phyloP scores from a whole-genome alignment of 2,797 vertebrate species.

The Trematomus bernacchii region DNA sequence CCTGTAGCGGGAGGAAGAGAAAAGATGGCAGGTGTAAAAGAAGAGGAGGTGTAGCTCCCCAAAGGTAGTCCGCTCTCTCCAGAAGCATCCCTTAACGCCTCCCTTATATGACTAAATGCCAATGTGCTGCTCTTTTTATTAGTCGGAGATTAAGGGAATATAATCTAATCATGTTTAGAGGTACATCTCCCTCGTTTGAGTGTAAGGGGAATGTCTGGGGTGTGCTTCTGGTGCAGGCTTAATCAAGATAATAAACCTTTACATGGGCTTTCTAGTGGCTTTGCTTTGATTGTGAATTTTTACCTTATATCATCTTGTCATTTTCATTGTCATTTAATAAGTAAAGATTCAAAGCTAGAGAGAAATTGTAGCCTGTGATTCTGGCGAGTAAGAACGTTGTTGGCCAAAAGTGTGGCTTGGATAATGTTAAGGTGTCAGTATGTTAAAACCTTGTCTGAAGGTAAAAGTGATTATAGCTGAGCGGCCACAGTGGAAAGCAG shows the following conservation, averaged over 20 bases:
- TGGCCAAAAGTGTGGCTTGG: constrained; percentile 33
- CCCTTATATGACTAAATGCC: constrained; percentile 24
- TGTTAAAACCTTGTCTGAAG: constrained; percentile 8
- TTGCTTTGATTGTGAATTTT: constrained; percentile 79
- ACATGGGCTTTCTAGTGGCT: constrained; percentile 71
- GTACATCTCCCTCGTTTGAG: constrained; percentile 6
- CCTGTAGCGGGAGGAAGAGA: constrained; percentile 66
- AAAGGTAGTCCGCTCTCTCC: constrained; percentile 50
- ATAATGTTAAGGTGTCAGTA: constrained; percentile 22
- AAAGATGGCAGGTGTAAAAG: constrained; percentile 37
- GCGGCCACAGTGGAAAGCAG: neutral
- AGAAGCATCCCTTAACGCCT: constrained; percentile 60
- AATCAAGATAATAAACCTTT: constrained; percentile 59
- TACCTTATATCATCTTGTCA: constrained; percentile 50
- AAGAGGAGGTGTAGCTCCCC: constrained; percentile 68
- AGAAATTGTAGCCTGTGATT: constrained; percentile 39
- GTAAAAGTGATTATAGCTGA: constrained; percentile 1
- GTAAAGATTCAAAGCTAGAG: constrained; percentile 35
- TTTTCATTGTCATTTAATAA: constrained; percentile 51
- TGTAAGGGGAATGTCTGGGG: constrained; percentile 50
- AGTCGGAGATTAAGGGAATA: constrained; percentile 31
- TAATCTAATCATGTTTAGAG: constrained; percentile 30
- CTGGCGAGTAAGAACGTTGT: constrained; percentile 46
- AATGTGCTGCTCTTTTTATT: constrained; percentile 33
- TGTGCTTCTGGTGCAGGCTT: constrained; percentile 65